Evolutionary conservation across 2,113 vertebrate species (phyloP), one percentile per base, ranked within the genome.

Genomic region (Elanoides forficatus): DNA sequence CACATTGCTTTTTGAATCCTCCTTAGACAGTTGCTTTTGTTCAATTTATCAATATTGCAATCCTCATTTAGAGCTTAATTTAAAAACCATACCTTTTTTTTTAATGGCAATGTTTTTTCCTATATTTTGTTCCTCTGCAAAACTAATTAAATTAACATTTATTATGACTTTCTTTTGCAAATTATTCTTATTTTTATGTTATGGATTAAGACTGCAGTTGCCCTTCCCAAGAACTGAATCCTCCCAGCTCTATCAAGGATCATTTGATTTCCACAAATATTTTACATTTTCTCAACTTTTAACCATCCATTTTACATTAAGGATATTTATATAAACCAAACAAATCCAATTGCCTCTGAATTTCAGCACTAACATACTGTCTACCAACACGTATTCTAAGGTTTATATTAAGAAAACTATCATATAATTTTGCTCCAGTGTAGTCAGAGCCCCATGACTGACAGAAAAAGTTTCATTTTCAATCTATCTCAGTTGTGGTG

Each of bases 1-100:
- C 85, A 97, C 92, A 93, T 86, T 95, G 79, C 72, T 96, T 95
- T 97, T 48, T 88, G 68, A 95, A 86, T 93, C 67, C 52, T 93
- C 82, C 90, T 94, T 34, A 93, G 76, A 93, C 45, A 82, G 66
- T 13, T 50, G 52, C 60, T 96, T 97, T 97, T 95, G 86, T 96
- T 97, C 86, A 95, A 93, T 82, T 93, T 90, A 90, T 97, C 94
- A 98, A 96, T 68, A 87, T 27, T 42, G 68, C 73, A 90, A 84
- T 97, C 95, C 92, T 96, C 82, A 91, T 22, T 82, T 91, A 97
- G 50, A 93, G 59, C 68, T 95, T 91, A 50, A 81, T 94, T 97
- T 97, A 94, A 93, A 78, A 95, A 88, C 45, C 56, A 74, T 38
- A 38, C 23, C 26, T 32, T 40, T 40, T 92, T 83, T 93, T 85